phyloP scores from a whole-genome alignment of 2,113 vertebrate species.

The Oncorhynchus keta region DNA sequence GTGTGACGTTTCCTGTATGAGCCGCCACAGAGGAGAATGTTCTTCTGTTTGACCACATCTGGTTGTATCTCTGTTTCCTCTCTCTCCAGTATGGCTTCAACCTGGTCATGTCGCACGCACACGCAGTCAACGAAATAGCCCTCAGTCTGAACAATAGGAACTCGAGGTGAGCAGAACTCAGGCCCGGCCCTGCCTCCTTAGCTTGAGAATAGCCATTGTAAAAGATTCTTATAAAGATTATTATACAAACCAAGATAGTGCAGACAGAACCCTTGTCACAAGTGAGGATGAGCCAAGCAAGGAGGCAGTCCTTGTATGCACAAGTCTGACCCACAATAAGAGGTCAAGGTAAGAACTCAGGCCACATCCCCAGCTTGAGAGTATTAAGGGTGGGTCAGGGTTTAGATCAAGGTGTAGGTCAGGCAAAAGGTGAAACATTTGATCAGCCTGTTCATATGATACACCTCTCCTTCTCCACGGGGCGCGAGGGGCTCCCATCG shows the following conservation, averaged over 20 bases:
- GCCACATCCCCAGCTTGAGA: conserved; percentile 18
- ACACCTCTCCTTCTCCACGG: conserved; percentile 47
- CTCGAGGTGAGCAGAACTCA: conserved; percentile 78
- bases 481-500: not conserved
- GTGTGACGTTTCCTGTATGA: not conserved
- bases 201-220: too few species aligned
- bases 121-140: conserved; percentile 96
- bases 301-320: too few species aligned
- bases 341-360: too few species aligned
- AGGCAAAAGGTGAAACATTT: conserved; percentile 51
- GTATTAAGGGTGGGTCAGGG: conserved; percentile 28
- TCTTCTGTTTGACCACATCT: conserved; percentile 49
- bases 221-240: too few species aligned
- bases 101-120: conserved; percentile 96
- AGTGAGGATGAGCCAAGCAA: too few species aligned
- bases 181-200: not conserved
- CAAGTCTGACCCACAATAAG: too few species aligned
- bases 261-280: too few species aligned
- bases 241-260: too few species aligned
- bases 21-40: not conserved
- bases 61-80: conserved; percentile 35
- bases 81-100: conserved; percentile 92
- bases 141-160: conserved; percentile 98
- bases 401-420: conserved; percentile 29
- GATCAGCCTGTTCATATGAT: conserved; percentile 57